Base-by-base conservation (phyloP, 2,797 vertebrate genomes). In the Anguilla pacifica region DNA sequence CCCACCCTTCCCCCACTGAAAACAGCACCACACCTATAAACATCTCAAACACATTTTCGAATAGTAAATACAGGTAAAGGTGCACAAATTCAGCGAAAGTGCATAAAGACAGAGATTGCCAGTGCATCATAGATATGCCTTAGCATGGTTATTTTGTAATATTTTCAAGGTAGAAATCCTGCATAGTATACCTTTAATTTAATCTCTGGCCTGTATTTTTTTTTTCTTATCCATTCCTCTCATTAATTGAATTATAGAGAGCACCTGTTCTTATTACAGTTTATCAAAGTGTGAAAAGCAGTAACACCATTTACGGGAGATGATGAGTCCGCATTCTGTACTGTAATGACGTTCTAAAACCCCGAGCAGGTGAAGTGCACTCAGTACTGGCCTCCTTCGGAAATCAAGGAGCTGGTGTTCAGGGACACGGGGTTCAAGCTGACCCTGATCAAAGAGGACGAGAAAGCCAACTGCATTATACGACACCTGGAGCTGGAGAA, bases 391-490 rank as follows among this genome's bases (percentile, higher is more conserved):
- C 99, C 99, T 19, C 95, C 94, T 35, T 95, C 94, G 90, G 97
- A 97, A 88, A 97, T 98, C 90, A 96, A 90, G 57, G 97, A 98
- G 77, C 97, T 97, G 77, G 0, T 97, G 88, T 99, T 99, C 93
- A 96, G 98, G 87, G 99, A 99, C 70, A 97, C 97, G 91, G 95
- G 97, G 93, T 97, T 99, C 95, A 99, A 96, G 88, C 94, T 99
- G 85, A 97, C 97, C 0, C 91, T 99, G 39, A 85, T 99, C 88
- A 98, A 97, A 0, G 98, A 99, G 93, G 97, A 99, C 90, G 91
- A 98, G 91, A 99, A 99, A 90, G 98, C 98, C 0, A 98, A 99
- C 91, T 99, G 99, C 91, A 99, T 98, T 90, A 97, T 99, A 82
- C 97, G 98, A 88, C 97, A 97, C 91, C 95, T 99, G 92, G 97